Evolutionary conservation across 1,140 invertebrate genomes (phyloP).

Genomic region (Drosophila sproati): DNA sequence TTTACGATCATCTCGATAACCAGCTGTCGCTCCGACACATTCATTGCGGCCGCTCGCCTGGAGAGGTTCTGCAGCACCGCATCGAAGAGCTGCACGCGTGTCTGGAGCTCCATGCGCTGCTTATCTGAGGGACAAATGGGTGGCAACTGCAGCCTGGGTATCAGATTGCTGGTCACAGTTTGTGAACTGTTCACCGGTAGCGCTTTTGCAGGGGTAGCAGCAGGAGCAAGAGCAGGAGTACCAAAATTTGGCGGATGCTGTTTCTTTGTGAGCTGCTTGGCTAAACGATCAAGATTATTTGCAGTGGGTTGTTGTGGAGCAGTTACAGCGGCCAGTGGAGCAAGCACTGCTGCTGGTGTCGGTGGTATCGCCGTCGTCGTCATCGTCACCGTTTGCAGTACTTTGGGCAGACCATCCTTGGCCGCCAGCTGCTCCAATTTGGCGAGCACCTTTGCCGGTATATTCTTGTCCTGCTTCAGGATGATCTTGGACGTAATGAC

Average conservation of each 20-base stretch:
- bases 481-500: conserved; percentile 69
- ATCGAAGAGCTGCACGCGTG: conserved; percentile 56
- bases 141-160: conserved; percentile 46
- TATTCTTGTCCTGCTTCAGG: conserved; percentile 62
- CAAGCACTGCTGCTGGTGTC: not conserved
- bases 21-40: conserved; percentile 45
- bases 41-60: conserved; percentile 37
- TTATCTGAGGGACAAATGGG: conserved; percentile 57
- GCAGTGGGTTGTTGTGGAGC: not conserved
- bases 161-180: not conserved
- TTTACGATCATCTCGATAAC: conserved; percentile 64
- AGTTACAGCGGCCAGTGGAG: not conserved
- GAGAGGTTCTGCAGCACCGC: conserved; percentile 45
- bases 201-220: not conserved
- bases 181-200: not conserved
- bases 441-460: conserved; percentile 63
- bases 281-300: conserved; percentile 8
- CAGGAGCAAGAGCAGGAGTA: not conserved
- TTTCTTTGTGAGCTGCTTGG: conserved; percentile 48
- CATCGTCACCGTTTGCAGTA: not conserved
- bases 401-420: conserved; percentile 23
- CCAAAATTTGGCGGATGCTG: not conserved
- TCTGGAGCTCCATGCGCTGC: conserved; percentile 53
- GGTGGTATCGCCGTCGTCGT: not conserved
- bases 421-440: conserved; percentile 56